These are phyloP conservation scores for Eupithecia centaureata DNA, from an alignment of 2,888 invertebrate species.

Conservation along the genomic window DNA sequence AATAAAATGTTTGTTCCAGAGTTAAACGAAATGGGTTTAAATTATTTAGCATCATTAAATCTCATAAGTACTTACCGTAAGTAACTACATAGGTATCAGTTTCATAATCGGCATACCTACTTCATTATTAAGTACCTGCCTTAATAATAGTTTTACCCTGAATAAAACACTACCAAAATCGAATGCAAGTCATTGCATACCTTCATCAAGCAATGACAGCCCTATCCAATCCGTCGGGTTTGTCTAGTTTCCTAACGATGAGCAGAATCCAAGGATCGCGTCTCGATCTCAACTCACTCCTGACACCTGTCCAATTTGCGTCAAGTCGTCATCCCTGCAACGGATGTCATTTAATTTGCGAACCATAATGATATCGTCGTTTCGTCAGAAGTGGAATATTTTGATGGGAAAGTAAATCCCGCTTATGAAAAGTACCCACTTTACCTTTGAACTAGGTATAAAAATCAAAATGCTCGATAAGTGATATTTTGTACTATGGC, in stretches of 20 bases:
- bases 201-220: constrained; percentile 44
- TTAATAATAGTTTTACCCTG: background rate
- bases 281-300: constrained; percentile 42
- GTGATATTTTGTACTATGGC: background rate
- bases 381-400: constrained; percentile 19
- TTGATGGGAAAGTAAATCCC: constrained; percentile 24
- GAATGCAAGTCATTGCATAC: background rate
- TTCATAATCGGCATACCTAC: too few species aligned
- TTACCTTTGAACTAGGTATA: background rate
- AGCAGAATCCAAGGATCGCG: constrained; percentile 53
- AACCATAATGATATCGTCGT: constrained; percentile 36
- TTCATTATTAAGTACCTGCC: too few species aligned
- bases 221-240: constrained; percentile 51
- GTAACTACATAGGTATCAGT: background rate
- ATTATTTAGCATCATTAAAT: too few species aligned
- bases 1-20: too few species aligned
- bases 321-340: constrained; percentile 61
- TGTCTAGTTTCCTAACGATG: constrained; percentile 63
- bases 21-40: too few species aligned
- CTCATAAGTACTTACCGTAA: too few species aligned
- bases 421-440: constrained; percentile 3
- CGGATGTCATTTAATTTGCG: constrained; percentile 55
- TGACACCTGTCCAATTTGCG: constrained; percentile 77
- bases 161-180: background rate
- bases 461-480: background rate